Base-by-base conservation (phyloP, 2,113 vertebrate genomes). In the Sinocyclocheilus grahami region DNA sequence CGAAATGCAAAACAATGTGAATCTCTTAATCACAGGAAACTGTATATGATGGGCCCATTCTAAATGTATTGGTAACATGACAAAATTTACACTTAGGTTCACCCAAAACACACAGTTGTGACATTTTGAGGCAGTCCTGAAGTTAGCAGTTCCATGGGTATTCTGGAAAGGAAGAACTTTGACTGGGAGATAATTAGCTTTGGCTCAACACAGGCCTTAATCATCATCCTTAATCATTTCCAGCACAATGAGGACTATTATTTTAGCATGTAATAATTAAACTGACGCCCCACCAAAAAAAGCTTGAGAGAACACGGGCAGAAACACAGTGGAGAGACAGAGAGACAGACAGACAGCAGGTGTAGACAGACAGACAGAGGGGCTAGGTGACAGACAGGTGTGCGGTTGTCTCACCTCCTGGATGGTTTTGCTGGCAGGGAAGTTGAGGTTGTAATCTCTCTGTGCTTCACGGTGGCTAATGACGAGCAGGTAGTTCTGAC, bases 371-470 rank as follows among this genome's bases (percentile, higher is more conserved):
- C 48, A 83, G 82, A 74, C 48, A 83, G 63, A 67, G 42, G 63
- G 63, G 63, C 14, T 24, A 74, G 69, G 82, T 72, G 82, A 89
- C 62, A 83, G 48, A 74, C n/a, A 46, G 46, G 33, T 58, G 80
- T 85, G 83, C 53, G 83, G 22, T 60, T 91, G 92, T 92, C 96
- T 93, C 95, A 99, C 98, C 97, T 99, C 98, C 93, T 99, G 98
- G 93, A 99, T 97, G 90, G 98, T 99, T 96, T 96, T 97, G 95
- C 95, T 97, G 94, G 97, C 97, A 78, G 98, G 98, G 95, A 99
- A 99, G 96, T 99, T 98, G 94, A 99, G 97, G 95, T 91, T 99
- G 96, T 99, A 99, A 92, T 99, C 97, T 95, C 96, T 97, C 97
- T 99, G 97, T 92, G 97, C 97, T 95, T 99, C 98, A 88, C 96